Base-by-base conservation (phyloP, 2,888 invertebrate species). In the Melipona beecheii region DNA sequence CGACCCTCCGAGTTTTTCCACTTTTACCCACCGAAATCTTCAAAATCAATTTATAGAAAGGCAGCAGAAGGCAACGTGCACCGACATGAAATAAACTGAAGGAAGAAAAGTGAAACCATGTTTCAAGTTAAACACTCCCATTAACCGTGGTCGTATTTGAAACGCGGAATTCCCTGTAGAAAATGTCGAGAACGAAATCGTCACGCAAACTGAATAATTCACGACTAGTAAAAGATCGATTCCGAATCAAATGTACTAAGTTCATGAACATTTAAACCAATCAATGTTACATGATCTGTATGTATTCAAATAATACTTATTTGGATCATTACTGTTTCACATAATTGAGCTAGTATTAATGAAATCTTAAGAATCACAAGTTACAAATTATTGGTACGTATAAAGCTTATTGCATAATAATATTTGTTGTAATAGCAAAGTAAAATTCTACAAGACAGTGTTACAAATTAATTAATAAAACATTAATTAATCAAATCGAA, bases 171-270 rank as follows among this genome's bases (percentile, higher is more conserved):
- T 60, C 64, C 66, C 52, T 19, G 6, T 36, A n/a, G 66, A 66
- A 75, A 52, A 36, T 54, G 64, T 56, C 21, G 31, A n/a, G 24
- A 68, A 50, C 69, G 74, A 56, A 56, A 62, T 62, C 68, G 69
- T 62, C 78, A 76, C 75, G 79, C 83, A 73, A 66, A 36, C n/a
- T 66, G 68, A 50, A 75, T 75, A 49, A 60, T 68, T 68, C 31
- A 75, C 71, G 58, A 27, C 24, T 19, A 4, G 21, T 13, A 21
- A 49, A 4, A 31, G 49, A 72, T 72, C 72, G 72, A 72, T 72
- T 72, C 15, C 19, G 60, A 49, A 43, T 43, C 72, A 27, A 21
- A 58, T 43, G 36, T 49, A 49, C 60, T 15, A 19, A 21, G 21
- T 27, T 49, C 15, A 31, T 21, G 49, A 72, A 49, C 27, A 27